These are phyloP conservation scores for Athalia cordata DNA, from an alignment of 2,888 invertebrate genomes.

Conservation along the genomic window DNA sequence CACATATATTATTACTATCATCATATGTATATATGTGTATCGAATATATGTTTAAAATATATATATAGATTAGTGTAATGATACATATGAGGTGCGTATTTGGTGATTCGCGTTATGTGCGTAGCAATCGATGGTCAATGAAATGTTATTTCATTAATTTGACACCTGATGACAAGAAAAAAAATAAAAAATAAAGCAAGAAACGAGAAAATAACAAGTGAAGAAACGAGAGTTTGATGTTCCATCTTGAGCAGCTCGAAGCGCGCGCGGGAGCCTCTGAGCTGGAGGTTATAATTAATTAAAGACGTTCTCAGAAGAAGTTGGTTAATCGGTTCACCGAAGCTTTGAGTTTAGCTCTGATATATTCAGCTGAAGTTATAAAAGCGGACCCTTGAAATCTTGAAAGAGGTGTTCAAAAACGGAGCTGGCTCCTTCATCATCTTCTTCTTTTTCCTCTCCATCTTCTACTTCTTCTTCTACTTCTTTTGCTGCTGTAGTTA, in stretches of 20 bases:
- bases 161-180: too few species aligned
- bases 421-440: too few species aligned
- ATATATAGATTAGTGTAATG: too few species aligned
- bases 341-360: slow-evolving; percentile 5
- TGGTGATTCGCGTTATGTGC: too few species aligned
- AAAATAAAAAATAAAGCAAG: too few species aligned
- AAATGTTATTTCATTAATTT: too few species aligned
- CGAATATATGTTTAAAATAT: too few species aligned
- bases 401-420: too few species aligned
- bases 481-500: slow-evolving; percentile 20
- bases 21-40: neutral
- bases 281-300: slow-evolving; percentile 41
- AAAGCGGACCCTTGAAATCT: too few species aligned
- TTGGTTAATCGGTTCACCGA: slow-evolving; percentile 46
- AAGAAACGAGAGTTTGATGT: neutral
- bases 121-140: too few species aligned
- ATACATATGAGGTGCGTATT: too few species aligned
- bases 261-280: slow-evolving; percentile 22
- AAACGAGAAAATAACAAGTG: neutral
- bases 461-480: too few species aligned
- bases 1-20: neutral
- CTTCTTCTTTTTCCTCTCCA: neutral
- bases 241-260: neutral
- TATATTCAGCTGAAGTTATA: neutral
- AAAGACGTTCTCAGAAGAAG: slow-evolving; percentile 44